These are phyloP conservation scores for Pseudorasbora parva DNA, from an alignment of 2,113 vertebrate species.

Conservation along the genomic window DNA sequence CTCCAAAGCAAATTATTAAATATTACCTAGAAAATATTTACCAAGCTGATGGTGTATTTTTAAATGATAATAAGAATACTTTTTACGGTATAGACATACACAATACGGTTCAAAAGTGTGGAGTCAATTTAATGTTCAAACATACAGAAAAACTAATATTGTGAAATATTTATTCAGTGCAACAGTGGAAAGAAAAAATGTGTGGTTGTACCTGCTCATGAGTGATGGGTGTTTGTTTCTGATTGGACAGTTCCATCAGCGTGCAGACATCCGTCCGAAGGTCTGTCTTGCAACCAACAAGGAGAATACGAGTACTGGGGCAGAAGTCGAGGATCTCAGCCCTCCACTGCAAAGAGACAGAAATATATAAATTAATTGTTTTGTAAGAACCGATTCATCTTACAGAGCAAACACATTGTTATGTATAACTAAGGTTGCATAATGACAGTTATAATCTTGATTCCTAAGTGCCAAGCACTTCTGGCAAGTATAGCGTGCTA, in stretches of 20 bases:
- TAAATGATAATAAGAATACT: background rate
- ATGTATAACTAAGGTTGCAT: background rate
- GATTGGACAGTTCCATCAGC: constrained; percentile 92
- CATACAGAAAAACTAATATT: too few relatives aligned
- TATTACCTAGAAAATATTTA: background rate
- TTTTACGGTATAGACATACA: background rate
- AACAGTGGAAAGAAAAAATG: background rate
- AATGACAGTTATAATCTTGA: background rate
- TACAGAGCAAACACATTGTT: constrained; percentile 4
- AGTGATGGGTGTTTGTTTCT: constrained; percentile 91
- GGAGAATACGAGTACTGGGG: constrained; percentile 88
- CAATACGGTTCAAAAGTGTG: background rate
- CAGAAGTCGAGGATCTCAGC: constrained; percentile 93
- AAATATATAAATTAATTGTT: background rate
- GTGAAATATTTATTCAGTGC: too few relatives aligned
- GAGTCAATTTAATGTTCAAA: background rate
- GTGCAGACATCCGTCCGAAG: constrained; percentile 93
- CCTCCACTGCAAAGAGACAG: constrained; percentile 83
- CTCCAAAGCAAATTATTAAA: background rate
- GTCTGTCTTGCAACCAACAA: constrained; percentile 94
- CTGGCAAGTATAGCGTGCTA: constrained; percentile 4
- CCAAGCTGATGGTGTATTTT: background rate
- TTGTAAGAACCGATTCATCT: background rate
- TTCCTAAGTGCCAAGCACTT: constrained; percentile 15
- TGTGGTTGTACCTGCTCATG: constrained; percentile 87